Percentiles rank a stretch among this genome's conserved stretches.
These are phyloP conservation scores for Fragum whitleyi DNA, from an alignment of 2,888 invertebrate genomes.

Conservation along the genomic window DNA sequence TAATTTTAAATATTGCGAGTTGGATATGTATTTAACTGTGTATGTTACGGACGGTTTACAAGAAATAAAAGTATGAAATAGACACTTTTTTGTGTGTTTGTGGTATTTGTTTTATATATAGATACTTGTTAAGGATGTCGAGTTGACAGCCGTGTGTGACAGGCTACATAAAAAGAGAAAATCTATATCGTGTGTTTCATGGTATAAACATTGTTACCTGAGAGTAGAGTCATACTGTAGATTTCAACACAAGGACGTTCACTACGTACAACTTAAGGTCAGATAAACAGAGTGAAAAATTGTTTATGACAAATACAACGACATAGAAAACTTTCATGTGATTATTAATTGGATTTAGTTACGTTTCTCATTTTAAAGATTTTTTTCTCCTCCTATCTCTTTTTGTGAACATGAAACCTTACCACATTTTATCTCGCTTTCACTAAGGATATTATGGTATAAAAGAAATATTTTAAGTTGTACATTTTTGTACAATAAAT, in stretches of 20 bases:
- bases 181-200: constrained; percentile 22
- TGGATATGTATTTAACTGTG: background rate
- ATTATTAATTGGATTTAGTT: no score
- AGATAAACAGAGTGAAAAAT: background rate
- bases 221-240: background rate
- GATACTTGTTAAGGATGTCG: background rate
- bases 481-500: background rate
- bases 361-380: no score
- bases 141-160: constrained; percentile 15
- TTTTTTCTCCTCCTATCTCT: no score
- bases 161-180: constrained; percentile 21
- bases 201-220: constrained; percentile 10
- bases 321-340: no score
- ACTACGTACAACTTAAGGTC: background rate
- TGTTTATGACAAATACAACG: background rate
- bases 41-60: background rate
- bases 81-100: background rate
- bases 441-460: background rate
- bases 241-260: constrained; percentile 13
- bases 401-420: no score
- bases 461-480: background rate
- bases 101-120: background rate
- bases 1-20: background rate
- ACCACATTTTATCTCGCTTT: background rate
- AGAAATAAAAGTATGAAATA: background rate